A percentile compares a stretch with the other conserved stretches of the same genome.
These are phyloP conservation scores for Caradrina kadenii DNA, from an alignment of 2,888 invertebrate genomes.

Conservation along the genomic window DNA sequence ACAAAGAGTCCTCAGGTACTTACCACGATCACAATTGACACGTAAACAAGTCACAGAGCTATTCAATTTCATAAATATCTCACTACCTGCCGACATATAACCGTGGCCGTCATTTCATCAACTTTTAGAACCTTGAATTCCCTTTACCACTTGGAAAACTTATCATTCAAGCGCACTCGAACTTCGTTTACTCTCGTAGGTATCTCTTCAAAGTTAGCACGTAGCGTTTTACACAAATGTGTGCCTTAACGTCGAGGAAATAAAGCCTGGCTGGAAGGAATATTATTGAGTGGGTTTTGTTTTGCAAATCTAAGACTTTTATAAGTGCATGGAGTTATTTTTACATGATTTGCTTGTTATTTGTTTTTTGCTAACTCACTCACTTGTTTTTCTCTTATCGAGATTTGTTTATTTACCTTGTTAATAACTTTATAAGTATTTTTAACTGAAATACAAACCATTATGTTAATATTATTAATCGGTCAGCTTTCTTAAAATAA, in stretches of 20 bases:
- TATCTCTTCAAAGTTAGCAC: conserved; percentile 86
- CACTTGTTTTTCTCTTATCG: background rate
- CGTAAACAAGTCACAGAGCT: conserved; percentile 23
- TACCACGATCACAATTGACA: background rate
- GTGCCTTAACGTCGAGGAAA: conserved; percentile 77
- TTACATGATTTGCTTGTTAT: conserved; percentile 34
- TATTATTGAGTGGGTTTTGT: conserved; percentile 8
- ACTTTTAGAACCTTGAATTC: conserved; percentile 75
- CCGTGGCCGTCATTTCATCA: conserved; percentile 74
- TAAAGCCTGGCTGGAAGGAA: conserved; percentile 71
- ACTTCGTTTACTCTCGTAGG: conserved; percentile 84
- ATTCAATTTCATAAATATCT: conserved; percentile 53
- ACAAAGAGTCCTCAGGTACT: conserved; percentile 1
- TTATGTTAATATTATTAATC: too few species aligned
- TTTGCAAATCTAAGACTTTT: conserved; percentile 34
- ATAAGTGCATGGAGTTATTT: conserved; percentile 34
- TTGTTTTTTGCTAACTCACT: conserved; percentile 5
- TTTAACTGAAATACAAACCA: too few species aligned
- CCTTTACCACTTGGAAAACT: conserved; percentile 80
- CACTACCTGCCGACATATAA: conserved; percentile 33
- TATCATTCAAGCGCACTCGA: conserved; percentile 84
- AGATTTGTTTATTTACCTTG: conserved; percentile 7
- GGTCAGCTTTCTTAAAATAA: too few species aligned
- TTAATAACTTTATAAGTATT: conserved; percentile 8
- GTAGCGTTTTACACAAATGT: conserved; percentile 87